Conservation (phyloP, 2,888 invertebrate species). For the Antitype chi region DNA sequence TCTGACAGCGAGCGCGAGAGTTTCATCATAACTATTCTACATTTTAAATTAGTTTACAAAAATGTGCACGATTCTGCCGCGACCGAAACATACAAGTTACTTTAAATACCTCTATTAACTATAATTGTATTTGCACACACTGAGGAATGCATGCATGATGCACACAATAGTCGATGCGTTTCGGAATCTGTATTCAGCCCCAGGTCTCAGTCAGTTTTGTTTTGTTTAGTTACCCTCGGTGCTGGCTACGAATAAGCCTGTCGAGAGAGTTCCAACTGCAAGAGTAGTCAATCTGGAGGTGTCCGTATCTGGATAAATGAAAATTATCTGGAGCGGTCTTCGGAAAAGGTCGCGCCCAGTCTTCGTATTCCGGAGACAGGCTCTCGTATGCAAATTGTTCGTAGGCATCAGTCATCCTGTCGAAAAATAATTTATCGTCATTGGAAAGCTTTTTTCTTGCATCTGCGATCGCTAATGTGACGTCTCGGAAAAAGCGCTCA, state of each 20-base stretch:
- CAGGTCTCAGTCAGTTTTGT: slow-evolving; percentile 12
- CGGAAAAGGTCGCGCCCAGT: slow-evolving; percentile 94
- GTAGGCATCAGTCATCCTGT: slow-evolving; percentile 86
- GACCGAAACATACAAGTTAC: slow-evolving; percentile 42
- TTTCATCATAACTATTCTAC: slow-evolving; percentile 49
- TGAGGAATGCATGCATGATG: slow-evolving; percentile 28
- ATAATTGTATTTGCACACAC: slow-evolving; percentile 38
- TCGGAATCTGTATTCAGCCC: slow-evolving; percentile 11
- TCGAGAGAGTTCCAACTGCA: slow-evolving; percentile 95
- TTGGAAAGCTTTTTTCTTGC: not conserved
- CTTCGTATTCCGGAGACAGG: slow-evolving; percentile 87
- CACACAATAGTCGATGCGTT: slow-evolving; percentile 25
- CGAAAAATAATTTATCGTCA: slow-evolving; percentile 31
- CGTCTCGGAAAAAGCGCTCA: not conserved
- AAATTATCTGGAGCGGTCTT: slow-evolving; percentile 92
- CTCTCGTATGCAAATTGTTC: slow-evolving; percentile 86
- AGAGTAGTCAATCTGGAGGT: slow-evolving; percentile 95
- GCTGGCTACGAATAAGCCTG: slow-evolving; percentile 92
- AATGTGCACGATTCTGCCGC: slow-evolving; percentile 40
- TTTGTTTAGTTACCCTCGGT: slow-evolving; percentile 44
- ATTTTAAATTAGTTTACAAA: slow-evolving; percentile 46
- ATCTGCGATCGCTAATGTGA: not conserved
- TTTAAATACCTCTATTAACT: slow-evolving; percentile 44
- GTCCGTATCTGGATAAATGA: slow-evolving; percentile 94
- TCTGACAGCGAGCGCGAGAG: slow-evolving; percentile 48